Evolutionary conservation across 2,888 invertebrate species (phyloP).

Genomic region (Phengaris alcon): DNA sequence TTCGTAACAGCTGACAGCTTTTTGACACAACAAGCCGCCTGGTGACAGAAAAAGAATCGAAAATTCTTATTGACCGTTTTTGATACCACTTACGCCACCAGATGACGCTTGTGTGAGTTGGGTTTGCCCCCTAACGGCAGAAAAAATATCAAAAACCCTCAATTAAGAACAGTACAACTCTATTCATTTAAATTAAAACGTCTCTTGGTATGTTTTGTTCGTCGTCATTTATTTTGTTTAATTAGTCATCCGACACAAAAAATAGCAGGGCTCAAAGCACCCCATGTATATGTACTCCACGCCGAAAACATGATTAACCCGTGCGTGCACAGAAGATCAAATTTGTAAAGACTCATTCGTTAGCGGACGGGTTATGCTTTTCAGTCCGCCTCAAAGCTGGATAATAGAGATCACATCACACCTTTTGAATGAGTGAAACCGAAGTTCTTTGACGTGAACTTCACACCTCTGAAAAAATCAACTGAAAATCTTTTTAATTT

Average conservation of each 20-base stretch:
- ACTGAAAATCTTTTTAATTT: constrained; percentile 16
- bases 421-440: constrained; percentile 30
- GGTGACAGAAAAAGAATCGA: too few relatives aligned
- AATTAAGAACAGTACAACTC: too few relatives aligned
- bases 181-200: not conserved
- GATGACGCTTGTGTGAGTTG: too few relatives aligned
- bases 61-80: too few relatives aligned
- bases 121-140: too few relatives aligned
- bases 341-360: constrained; percentile 28
- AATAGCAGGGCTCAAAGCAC: not conserved
- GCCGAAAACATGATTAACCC: constrained; percentile 26
- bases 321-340: constrained; percentile 12
- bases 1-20: too few relatives aligned
- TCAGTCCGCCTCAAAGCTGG: constrained; percentile 10
- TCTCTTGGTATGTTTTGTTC: not conserved
- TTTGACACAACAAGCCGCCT: too few relatives aligned
- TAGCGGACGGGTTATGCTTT: constrained; percentile 14
- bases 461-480: constrained; percentile 16
- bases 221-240: not conserved
- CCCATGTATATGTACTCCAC: not conserved
- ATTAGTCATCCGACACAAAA: constrained; percentile 11
- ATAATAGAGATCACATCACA: constrained; percentile 16
- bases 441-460: constrained; percentile 9
- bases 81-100: too few relatives aligned
- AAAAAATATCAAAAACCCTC: too few relatives aligned